Conservation (phyloP, 1,140 invertebrate species). For the Agrilus planipennis region DNA sequence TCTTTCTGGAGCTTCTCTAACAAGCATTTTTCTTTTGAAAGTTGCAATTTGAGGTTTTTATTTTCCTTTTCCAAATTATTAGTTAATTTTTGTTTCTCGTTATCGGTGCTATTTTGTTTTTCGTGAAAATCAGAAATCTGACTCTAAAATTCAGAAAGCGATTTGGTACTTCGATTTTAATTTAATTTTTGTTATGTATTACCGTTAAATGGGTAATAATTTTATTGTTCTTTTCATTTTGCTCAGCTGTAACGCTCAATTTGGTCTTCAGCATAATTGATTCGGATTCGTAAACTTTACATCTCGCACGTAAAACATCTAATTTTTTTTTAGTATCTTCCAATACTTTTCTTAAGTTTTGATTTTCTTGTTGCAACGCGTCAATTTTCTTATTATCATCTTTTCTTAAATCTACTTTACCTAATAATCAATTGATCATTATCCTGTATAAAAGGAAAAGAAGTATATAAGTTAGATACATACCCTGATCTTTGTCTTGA, state of each 20-base stretch:
- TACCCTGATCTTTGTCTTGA: slow-evolving; percentile 16
- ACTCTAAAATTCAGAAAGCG: slow-evolving; percentile 10
- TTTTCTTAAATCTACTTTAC: background rate
- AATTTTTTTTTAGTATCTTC: slow-evolving; percentile 44
- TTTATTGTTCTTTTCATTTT: slow-evolving; percentile 43
- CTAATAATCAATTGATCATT: background rate
- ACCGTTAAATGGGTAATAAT: slow-evolving; percentile 43
- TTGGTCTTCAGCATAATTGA: slow-evolving; percentile 31
- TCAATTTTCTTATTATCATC: slow-evolving; percentile 9
- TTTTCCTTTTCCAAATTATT: slow-evolving; percentile 14
- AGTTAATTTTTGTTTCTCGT: slow-evolving; percentile 13
- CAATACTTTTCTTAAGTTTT: slow-evolving; percentile 27
- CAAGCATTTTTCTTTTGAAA: slow-evolving; percentile 10
- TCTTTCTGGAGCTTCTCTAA: slow-evolving; percentile 21
- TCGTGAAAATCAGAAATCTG: slow-evolving; percentile 10
- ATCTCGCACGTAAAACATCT: slow-evolving; percentile 41
- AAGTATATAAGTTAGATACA: slow-evolving; percentile 3
- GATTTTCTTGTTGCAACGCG: slow-evolving; percentile 37
- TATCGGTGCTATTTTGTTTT: slow-evolving; percentile 10
- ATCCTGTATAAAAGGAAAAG: background rate
- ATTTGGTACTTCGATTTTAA: slow-evolving; percentile 13
- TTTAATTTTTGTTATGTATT: slow-evolving; percentile 12
- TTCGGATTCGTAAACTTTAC: slow-evolving; percentile 45
- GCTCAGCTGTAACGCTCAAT: slow-evolving; percentile 33
- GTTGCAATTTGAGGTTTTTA: slow-evolving; percentile 14